These are phyloP conservation scores for Hippocampus zosterae DNA, from an alignment of 2,113 vertebrate species.

Conservation along the genomic window DNA sequence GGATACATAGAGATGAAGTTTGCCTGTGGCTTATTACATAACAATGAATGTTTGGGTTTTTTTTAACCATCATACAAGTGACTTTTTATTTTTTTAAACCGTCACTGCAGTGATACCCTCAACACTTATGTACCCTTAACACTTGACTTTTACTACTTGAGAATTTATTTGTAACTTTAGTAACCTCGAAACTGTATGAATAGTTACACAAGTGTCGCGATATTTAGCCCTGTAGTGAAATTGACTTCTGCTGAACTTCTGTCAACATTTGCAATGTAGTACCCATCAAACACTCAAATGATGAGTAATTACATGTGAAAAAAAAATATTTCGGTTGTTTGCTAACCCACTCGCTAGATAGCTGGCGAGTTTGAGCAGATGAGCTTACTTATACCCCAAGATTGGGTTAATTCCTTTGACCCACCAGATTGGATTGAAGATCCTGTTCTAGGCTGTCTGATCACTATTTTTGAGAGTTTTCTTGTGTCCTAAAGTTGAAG, in stretches of 20 bases:
- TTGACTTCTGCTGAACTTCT: background rate
- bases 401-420: too few relatives aligned
- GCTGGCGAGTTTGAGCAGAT: too few relatives aligned
- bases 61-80: background rate
- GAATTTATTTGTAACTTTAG: background rate
- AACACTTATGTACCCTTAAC: background rate
- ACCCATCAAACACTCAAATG: background rate
- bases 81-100: background rate
- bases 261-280: background rate
- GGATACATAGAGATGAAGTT: background rate
- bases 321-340: too few relatives aligned
- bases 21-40: background rate
- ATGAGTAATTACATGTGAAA: background rate
- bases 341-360: too few relatives aligned
- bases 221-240: background rate
- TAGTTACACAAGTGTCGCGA: background rate
- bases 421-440: too few relatives aligned
- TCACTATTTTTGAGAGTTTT: too few relatives aligned
- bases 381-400: too few relatives aligned
- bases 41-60: background rate
- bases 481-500: too few relatives aligned
- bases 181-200: background rate
- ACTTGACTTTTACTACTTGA: background rate
- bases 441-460: too few relatives aligned
- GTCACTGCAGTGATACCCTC: background rate